Evolutionary conservation across 2,113 vertebrate species (phyloP).

Genomic region (Pseudopipra pipra): DNA sequence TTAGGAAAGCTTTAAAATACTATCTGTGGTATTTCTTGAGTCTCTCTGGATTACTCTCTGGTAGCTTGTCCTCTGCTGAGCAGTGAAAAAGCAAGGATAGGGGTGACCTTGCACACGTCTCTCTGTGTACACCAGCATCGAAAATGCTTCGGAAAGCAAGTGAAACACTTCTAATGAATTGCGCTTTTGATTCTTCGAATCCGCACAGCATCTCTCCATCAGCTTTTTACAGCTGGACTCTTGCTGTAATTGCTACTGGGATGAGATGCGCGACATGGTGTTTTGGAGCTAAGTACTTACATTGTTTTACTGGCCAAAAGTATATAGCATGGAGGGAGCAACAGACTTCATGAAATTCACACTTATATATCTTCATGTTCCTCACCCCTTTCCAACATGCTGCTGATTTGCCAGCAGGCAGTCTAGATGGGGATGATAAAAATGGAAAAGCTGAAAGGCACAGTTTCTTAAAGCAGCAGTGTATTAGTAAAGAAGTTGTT

Average conservation of each 20-base stretch:
- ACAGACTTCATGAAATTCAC: conserved; percentile 57
- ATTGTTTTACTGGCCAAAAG: conserved; percentile 68
- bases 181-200: conserved; percentile 65
- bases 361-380: conserved; percentile 63
- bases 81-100: neutral
- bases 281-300: conserved; percentile 49
- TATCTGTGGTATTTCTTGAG: neutral
- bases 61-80: neutral
- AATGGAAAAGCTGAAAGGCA: conserved; percentile 63
- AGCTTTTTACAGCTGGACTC: conserved; percentile 73
- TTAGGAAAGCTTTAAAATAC: neutral
- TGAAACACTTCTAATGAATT: conserved; percentile 65
- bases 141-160: conserved; percentile 57
- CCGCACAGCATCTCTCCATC: conserved; percentile 61
- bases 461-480: conserved; percentile 44
- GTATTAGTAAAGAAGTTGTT: neutral
- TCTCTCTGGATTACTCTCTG: conserved; percentile 37
- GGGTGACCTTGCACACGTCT: conserved; percentile 26
- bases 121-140: neutral
- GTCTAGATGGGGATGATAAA: conserved; percentile 59
- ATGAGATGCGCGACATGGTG: conserved; percentile 61
- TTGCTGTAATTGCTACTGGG: conserved; percentile 66
- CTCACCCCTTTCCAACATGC: conserved; percentile 52
- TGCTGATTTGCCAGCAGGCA: conserved; percentile 70
- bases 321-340: conserved; percentile 33